phyloP scores from a whole-genome alignment of 2,888 invertebrate genomes.

The Brachyptera putata region DNA sequence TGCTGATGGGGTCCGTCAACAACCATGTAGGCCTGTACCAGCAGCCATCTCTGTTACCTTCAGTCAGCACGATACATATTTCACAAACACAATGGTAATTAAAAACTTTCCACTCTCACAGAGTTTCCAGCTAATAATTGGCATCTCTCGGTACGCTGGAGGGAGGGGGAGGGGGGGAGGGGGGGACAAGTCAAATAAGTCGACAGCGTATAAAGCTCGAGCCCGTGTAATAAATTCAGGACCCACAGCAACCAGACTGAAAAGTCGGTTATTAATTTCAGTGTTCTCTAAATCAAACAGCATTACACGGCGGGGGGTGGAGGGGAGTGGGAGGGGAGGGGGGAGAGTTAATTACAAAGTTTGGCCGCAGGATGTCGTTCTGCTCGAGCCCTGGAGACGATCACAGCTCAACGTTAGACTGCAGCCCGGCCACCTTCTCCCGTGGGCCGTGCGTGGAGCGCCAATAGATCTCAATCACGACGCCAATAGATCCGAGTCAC shows the following conservation, averaged over 20 bases:
- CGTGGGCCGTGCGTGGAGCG: background rate
- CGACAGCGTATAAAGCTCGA: constrained; percentile 27
- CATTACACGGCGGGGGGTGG: constrained; percentile 26
- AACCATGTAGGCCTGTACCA: no score
- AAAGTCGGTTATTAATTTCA: constrained; percentile 35
- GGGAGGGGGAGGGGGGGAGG: background rate
- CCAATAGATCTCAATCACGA: no score
- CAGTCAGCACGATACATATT: no score
- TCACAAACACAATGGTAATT: no score
- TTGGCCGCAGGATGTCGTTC: constrained; percentile 8
- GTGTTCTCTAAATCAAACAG: constrained; percentile 35
- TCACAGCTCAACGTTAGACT: no score
- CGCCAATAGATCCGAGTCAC: no score
- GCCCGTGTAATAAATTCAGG: constrained; percentile 31
- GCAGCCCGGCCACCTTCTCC: background rate
- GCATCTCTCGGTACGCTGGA: no score
- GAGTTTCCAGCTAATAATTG: no score
- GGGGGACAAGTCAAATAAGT: constrained; percentile 31
- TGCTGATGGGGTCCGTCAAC: no score
- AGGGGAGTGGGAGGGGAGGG: constrained; percentile 21
- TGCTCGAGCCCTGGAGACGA: background rate
- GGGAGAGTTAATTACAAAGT: constrained; percentile 32
- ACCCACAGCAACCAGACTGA: constrained; percentile 29
- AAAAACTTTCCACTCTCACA: no score
- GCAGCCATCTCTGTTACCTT: no score